phyloP scores from a whole-genome alignment of 2,888 invertebrate genomes.

The Caenorhabditis wallacei region DNA sequence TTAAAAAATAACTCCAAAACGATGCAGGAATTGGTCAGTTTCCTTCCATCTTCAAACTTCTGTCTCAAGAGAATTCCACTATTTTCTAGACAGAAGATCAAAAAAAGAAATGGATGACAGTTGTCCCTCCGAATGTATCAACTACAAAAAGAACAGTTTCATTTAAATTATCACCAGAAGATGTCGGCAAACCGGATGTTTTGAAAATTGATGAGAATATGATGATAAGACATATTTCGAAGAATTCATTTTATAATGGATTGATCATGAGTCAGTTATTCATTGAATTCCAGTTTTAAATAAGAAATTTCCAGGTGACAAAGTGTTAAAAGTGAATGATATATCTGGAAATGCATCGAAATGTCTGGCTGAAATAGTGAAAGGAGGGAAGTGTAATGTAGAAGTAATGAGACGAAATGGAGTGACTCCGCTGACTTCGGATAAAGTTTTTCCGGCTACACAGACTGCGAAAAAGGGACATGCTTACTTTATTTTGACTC shows the following conservation, averaged over 20 bases:
- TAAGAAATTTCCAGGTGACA: constrained; percentile 6
- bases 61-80: too few species aligned
- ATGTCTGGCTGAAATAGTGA: not conserved
- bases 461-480: not conserved
- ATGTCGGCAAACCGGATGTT: constrained; percentile 29
- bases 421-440: not conserved
- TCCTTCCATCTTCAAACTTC: too few species aligned
- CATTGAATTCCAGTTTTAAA: too few species aligned
- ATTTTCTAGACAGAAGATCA: too few species aligned
- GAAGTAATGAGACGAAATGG: not conserved
- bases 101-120: constrained; percentile 24
- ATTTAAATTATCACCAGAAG: constrained; percentile 21
- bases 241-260: constrained; percentile 43
- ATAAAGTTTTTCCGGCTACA: not conserved
- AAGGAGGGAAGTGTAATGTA: not conserved
- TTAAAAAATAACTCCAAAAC: too few species aligned
- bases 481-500: not conserved
- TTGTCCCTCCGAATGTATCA: constrained; percentile 10
- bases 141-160: not conserved
- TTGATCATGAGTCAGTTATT: constrained; percentile 41
- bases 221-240: constrained; percentile 27
- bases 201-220: constrained; percentile 31
- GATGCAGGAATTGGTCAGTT: too few species aligned
- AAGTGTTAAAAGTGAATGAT: constrained; percentile 2
- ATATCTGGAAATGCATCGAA: not conserved